Evolutionary conservation across 2,113 vertebrate genomes (phyloP).

Genomic region (Gobius niger): DNA sequence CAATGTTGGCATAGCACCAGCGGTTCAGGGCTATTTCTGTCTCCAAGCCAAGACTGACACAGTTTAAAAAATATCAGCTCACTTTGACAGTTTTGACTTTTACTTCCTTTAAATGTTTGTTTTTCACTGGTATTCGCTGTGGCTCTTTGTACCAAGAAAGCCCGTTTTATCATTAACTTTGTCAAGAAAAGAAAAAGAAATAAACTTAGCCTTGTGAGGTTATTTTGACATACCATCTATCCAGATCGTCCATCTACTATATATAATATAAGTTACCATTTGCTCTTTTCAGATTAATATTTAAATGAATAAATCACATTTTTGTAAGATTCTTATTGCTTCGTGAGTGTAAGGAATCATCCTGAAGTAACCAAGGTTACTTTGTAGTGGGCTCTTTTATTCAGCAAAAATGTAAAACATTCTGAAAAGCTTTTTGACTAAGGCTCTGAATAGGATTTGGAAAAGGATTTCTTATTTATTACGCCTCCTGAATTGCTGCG

Average conservation of each 20-base stretch:
- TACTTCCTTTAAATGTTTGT: neutral
- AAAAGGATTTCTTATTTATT: neutral
- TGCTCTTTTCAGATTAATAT: neutral
- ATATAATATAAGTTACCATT: neutral
- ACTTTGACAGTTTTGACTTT: neutral
- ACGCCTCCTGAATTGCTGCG: neutral
- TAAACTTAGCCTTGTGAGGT: neutral
- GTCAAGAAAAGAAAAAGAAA: too few relatives aligned
- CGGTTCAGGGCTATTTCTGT: constrained; percentile 1
- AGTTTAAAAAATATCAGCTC: constrained; percentile 17
- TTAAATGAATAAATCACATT: neutral
- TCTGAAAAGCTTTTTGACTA: constrained; percentile 5
- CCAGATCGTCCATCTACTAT: neutral
- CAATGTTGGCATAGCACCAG: constrained; percentile 6
- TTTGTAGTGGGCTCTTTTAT: neutral
- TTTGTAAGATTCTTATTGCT: neutral
- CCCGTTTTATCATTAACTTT: neutral
- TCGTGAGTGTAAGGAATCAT: neutral
- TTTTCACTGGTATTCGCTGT: neutral
- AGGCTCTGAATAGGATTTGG: neutral
- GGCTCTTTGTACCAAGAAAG: neutral
- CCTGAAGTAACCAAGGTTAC: neutral
- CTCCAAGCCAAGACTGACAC: constrained; percentile 8
- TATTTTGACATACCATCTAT: neutral
- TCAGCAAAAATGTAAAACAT: neutral